Evolutionary conservation across 2,888 invertebrate genomes (phyloP).

Genomic region (Temnothorax ravouxi): DNA sequence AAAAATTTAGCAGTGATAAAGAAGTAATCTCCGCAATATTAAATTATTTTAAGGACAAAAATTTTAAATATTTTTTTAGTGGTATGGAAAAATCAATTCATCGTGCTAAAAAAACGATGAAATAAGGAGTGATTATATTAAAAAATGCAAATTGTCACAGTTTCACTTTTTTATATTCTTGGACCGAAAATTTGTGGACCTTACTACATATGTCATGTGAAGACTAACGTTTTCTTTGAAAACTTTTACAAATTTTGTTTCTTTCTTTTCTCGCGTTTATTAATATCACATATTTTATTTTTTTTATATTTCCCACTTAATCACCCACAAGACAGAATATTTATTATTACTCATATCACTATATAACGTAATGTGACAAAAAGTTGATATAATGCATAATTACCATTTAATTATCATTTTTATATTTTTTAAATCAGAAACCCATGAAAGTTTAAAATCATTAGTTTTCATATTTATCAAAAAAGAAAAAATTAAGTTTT

Average conservation of each 20-base stretch:
- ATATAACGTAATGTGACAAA: neutral
- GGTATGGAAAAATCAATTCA: neutral
- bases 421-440: neutral
- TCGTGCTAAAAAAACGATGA: neutral
- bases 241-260: neutral
- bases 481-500: neutral
- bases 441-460: neutral
- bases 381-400: neutral
- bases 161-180: neutral
- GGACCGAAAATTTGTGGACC: too few relatives aligned
- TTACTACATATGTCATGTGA: neutral
- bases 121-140: neutral
- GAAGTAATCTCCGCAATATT: neutral
- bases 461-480: neutral
- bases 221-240: neutral
- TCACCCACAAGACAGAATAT: neutral
- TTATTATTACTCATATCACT: neutral
- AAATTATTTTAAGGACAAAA: neutral
- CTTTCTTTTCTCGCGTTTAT: neutral
- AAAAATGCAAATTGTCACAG: neutral
- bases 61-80: neutral
- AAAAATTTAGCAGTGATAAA: neutral
- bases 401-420: neutral
- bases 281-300: neutral
- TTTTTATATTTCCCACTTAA: neutral